Percentiles rank a stretch among this genome's conserved stretches.
Evolutionary conservation across 2,888 invertebrate species (phyloP).

Genomic region (Cephalotes varians): DNA sequence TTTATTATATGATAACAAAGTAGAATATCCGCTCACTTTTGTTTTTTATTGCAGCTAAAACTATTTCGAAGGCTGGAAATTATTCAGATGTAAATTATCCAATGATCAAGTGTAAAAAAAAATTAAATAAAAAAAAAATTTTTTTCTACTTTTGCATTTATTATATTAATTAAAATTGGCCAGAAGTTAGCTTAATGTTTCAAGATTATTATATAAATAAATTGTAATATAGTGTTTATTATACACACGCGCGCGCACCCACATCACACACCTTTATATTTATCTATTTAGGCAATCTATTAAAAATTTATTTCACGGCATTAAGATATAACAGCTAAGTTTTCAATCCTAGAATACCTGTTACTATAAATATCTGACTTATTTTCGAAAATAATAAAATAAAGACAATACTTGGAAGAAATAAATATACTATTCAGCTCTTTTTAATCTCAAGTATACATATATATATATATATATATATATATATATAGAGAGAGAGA

Average conservation of each 20-base stretch:
- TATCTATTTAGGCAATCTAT: not conserved
- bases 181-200: not conserved
- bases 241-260: too few species aligned
- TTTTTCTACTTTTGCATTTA: not conserved
- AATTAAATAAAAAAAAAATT: too few species aligned
- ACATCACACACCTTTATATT: too few species aligned
- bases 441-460: too few species aligned
- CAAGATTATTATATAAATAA: not conserved
- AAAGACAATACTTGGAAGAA: not conserved
- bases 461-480: too few species aligned
- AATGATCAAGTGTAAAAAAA: not conserved
- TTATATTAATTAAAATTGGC: not conserved
- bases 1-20: not conserved
- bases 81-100: not conserved
- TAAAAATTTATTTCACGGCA: slow-evolving; percentile 15
- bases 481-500: not conserved
- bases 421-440: not conserved
- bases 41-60: not conserved
- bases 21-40: not conserved
- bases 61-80: not conserved
- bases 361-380: slow-evolving; percentile 5
- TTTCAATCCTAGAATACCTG: not conserved
- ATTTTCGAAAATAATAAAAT: not conserved
- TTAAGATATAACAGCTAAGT: not conserved
- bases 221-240: not conserved